These are phyloP conservation scores for Drosophila micromelanica DNA, from an alignment of 1,140 invertebrate species.

Conservation along the genomic window DNA sequence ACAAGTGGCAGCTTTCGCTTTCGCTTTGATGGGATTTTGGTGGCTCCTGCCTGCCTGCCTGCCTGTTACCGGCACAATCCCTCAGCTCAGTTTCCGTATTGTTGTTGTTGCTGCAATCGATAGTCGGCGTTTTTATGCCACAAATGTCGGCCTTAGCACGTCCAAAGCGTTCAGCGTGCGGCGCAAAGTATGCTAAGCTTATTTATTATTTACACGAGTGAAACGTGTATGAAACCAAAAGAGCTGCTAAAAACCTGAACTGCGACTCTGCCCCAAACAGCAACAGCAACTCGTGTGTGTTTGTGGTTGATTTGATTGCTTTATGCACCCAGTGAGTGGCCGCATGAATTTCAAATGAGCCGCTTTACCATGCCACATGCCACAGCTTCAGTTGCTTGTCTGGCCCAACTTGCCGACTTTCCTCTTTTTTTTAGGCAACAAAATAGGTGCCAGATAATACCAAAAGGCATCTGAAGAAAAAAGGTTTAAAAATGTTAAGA, in stretches of 20 bases:
- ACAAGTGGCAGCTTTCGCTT: conserved; percentile 75
- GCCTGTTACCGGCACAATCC: not conserved
- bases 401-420: no score
- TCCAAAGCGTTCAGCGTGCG: conserved; percentile 60
- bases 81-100: not conserved
- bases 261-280: not conserved
- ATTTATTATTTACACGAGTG: conserved; percentile 82
- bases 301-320: conserved; percentile 84
- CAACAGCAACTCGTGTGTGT: conserved; percentile 37
- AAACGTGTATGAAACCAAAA: conserved; percentile 76
- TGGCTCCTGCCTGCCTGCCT: not conserved
- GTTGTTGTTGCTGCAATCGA: conserved; percentile 62
- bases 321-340: conserved; percentile 83
- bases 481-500: conserved; percentile 44
- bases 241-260: conserved; percentile 55
- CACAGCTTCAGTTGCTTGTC: not conserved
- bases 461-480: conserved; percentile 24
- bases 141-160: conserved; percentile 42
- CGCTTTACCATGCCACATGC: conserved; percentile 19
- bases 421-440: conserved; percentile 8
- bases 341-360: conserved; percentile 83
- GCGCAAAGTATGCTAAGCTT: conserved; percentile 78
- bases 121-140: conserved; percentile 51
- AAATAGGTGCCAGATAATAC: conserved; percentile 42
- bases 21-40: conserved; percentile 46